Conservation (phyloP, 37 sponge, comb jelly and placozoan species). For the Aphrocallistes beatrix region DNA sequence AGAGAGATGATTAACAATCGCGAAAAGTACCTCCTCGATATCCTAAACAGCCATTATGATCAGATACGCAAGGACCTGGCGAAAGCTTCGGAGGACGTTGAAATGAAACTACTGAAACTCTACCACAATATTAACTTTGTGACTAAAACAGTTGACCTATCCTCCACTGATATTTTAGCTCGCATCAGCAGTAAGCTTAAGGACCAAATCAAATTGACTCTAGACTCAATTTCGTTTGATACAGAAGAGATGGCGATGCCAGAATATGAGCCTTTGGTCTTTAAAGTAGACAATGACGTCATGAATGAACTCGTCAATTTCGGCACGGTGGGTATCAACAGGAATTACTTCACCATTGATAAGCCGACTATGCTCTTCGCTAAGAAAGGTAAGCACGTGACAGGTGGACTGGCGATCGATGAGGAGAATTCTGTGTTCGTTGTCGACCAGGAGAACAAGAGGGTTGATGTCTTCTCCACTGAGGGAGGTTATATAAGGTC, state of each 20-base stretch:
- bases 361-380: slow-evolving; percentile 12
- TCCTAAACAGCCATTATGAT: neutral
- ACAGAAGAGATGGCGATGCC: neutral
- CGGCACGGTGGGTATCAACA: slow-evolving; percentile 8
- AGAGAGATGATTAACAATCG: neutral
- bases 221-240: neutral
- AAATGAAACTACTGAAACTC: neutral
- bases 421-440: neutral
- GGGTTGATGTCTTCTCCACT: neutral
- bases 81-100: neutral
- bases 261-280: neutral
- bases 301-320: neutral
- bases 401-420: neutral
- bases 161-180: neutral
- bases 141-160: neutral
- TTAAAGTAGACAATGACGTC: slow-evolving; percentile 9
- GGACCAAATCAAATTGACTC: neutral
- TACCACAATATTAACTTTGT: slow-evolving; percentile 5
- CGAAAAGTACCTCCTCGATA: neutral
- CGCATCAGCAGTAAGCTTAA: neutral
- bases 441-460: neutral
- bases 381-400: neutral
- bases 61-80: neutral
- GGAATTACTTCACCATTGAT: slow-evolving; percentile 8
- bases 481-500: neutral